Percentiles rank a stretch among this genome's conserved stretches.
Conservation (phyloP, 2,888 invertebrate genomes). For the Herminia tarsipennalis region DNA sequence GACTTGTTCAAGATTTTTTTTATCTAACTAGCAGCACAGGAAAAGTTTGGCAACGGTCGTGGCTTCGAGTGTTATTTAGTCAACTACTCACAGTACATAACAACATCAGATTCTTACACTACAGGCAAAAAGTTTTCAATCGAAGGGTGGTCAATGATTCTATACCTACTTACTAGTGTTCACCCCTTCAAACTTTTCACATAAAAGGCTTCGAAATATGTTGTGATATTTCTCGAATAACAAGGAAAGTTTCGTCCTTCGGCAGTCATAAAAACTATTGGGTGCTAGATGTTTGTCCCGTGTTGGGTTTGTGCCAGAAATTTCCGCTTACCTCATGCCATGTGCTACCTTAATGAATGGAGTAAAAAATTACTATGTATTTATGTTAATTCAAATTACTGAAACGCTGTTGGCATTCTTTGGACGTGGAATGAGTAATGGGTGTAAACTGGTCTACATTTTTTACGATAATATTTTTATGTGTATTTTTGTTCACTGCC, state of each 20-base stretch:
- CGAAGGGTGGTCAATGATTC: constrained; percentile 45
- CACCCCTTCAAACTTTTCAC: constrained; percentile 69
- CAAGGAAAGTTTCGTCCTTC: constrained; percentile 76
- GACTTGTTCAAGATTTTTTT: no score
- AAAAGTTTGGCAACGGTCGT: no score
- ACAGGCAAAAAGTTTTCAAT: constrained; percentile 31
- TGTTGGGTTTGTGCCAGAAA: constrained; percentile 55
- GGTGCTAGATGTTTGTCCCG: constrained; percentile 51
- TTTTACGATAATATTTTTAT: no score
- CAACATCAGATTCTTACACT: constrained; percentile 29
- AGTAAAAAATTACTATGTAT: constrained; percentile 32
- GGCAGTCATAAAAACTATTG: constrained; percentile 55
- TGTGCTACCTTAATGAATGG: constrained; percentile 37
- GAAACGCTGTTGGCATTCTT: constrained; percentile 21
- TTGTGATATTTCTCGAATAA: constrained; percentile 80
- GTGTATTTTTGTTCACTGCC: no score
- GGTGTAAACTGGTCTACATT: not conserved
- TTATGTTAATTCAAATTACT: constrained; percentile 37
- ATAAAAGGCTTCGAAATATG: constrained; percentile 73
- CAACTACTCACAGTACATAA: constrained; percentile 28
- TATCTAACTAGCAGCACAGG: no score
- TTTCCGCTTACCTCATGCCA: constrained; percentile 31
- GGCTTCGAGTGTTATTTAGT: constrained; percentile 31
- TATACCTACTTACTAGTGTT: constrained; percentile 49
- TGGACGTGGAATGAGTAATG: constrained; percentile 22